Evolutionary conservation across 37 sponge, comb jelly and placozoan species (phyloP), one percentile per base, ranked within the genome.

Genomic region (Dysidea cf. avara): DNA sequence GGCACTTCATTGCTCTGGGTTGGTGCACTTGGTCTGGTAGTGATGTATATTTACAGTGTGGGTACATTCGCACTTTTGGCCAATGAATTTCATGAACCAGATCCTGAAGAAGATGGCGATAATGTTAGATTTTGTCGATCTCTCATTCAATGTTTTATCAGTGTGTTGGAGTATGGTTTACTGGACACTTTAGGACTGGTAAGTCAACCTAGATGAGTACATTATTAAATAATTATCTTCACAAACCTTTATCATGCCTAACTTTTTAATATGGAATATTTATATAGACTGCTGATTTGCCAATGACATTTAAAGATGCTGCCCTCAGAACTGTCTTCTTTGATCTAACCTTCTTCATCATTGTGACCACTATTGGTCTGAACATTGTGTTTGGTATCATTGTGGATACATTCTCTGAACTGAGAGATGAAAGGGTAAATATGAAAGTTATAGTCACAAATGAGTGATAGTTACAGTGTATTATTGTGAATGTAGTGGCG

Each of bases 381-480:
- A 85, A 85, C 67, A 81, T 94, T 32, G 86, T 94, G 40, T 94
- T 89, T 85, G 94, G 94, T 81, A 89, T 94, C 57, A 94, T 94
- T 56, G 87, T 94, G 28, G 94, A 94, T 40, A 86, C 94, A 0
- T 94, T 94, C 83, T 89, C 90, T 48, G 90, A 89, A 51, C 79
- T 94, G 37, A 73, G 89, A 66, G 83, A 83, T 63, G 89, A 88
- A 38, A 88, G 81, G 74, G 86, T 85, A 43, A 62, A n/a, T n/a
- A n/a, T n/a, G n/a, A n/a, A n/a, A n/a, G 5, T 43, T 43, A 43
- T 12, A 43, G 9, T 9, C 5, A 43, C 46, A 43, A 43, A 5
- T 5, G 9, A 12, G 9, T 43, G 5, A 9, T 43, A 9, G 46
- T 43, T 43, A 43, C 9, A 43, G 9, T 43, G 5, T 43, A 43